These are phyloP conservation scores for Melolontha melolontha DNA, from an alignment of 2,888 invertebrate species.

Conservation along the genomic window DNA sequence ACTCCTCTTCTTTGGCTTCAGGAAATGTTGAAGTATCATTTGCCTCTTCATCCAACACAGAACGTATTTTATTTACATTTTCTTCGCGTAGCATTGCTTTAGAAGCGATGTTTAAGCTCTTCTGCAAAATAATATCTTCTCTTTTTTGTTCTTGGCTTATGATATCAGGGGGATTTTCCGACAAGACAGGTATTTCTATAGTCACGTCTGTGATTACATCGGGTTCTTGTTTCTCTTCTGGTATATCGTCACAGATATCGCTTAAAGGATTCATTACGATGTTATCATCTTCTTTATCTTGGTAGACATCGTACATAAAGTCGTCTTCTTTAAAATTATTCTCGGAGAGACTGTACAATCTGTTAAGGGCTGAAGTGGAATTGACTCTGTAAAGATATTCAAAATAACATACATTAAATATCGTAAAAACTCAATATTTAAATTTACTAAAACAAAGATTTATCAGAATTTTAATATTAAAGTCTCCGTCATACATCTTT, in stretches of 20 bases:
- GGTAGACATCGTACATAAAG: slow-evolving; percentile 22
- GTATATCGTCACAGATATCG: slow-evolving; percentile 25
- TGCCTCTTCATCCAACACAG: slow-evolving; percentile 43
- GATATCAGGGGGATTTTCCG: slow-evolving; percentile 17
- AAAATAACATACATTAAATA: background rate
- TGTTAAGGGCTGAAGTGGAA: slow-evolving; percentile 44
- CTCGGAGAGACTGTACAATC: slow-evolving; percentile 30
- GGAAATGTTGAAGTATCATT: slow-evolving; percentile 11
- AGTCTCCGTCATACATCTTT: slow-evolving; percentile 42
- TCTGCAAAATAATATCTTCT: slow-evolving; percentile 43
- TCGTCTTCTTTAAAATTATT: slow-evolving; percentile 38
- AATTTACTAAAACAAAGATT: background rate
- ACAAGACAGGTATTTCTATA: slow-evolving; percentile 31
- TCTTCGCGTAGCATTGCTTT: slow-evolving; percentile 42
- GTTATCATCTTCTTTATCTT: slow-evolving; percentile 33
- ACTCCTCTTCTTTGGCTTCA: slow-evolving; percentile 39
- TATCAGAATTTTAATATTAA: slow-evolving; percentile 19
- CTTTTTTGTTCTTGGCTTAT: slow-evolving; percentile 35
- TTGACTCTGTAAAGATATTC: slow-evolving; percentile 50
- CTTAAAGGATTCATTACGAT: slow-evolving; percentile 34
- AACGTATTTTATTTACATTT: slow-evolving; percentile 33
- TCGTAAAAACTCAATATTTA: background rate
- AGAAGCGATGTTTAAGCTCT: slow-evolving; percentile 40
- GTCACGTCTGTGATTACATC: slow-evolving; percentile 14
- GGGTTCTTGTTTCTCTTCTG: slow-evolving; percentile 14